These are phyloP conservation scores for Pseudorasbora parva DNA, from an alignment of 2,113 vertebrate genomes.

Conservation along the genomic window DNA sequence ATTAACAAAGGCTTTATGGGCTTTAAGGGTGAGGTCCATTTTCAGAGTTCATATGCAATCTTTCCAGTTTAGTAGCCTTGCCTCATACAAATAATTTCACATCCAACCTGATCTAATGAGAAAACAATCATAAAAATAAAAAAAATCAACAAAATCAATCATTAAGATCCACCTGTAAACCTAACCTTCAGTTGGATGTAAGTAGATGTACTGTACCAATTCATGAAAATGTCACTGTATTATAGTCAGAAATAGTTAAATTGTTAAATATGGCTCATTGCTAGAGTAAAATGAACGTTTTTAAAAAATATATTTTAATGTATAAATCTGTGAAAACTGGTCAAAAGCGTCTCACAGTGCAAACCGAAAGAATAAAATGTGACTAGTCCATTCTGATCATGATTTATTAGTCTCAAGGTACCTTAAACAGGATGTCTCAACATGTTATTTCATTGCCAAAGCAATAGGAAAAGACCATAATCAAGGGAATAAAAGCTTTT, in stretches of 20 bases:
- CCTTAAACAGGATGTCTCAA: neutral
- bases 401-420: slow-evolving; percentile 21
- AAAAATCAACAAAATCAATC: too few relatives aligned
- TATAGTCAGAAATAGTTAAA: too few relatives aligned
- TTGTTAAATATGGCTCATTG: too few relatives aligned
- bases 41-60: neutral
- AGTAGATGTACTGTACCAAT: too few relatives aligned
- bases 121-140: too few relatives aligned
- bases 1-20: slow-evolving; percentile 27
- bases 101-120: neutral
- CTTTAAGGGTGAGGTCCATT: neutral
- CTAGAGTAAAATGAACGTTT: too few relatives aligned
- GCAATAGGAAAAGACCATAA: slow-evolving; percentile 4
- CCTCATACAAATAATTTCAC: neutral
- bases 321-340: neutral
- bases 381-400: neutral
- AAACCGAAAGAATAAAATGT: neutral
- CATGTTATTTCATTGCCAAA: neutral
- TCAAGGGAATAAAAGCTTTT: slow-evolving; percentile 32
- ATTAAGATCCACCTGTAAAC: too few relatives aligned
- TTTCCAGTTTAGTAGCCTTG: neutral
- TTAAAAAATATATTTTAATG: neutral
- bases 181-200: too few relatives aligned
- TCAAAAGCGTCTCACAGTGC: neutral
- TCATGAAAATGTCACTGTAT: too few relatives aligned